A percentile compares a stretch with the other conserved stretches of the same genome.
Conservation (phyloP, 1,140 invertebrate species). For the Drosophila parabipectinata region DNA sequence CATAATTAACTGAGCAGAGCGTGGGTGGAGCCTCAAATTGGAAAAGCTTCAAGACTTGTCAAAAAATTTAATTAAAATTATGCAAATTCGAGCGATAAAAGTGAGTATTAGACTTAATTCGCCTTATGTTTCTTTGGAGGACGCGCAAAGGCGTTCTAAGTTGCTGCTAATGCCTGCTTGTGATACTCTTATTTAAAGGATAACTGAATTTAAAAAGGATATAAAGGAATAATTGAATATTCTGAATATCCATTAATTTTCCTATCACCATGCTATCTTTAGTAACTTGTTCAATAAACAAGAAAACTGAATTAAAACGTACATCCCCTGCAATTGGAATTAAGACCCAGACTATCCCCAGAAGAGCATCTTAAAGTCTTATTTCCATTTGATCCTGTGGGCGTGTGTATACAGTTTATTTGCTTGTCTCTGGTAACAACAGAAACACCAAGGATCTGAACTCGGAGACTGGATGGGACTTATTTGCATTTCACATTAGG, state of each 20-base stretch:
- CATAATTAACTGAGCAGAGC: constrained; percentile 3
- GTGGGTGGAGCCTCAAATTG: constrained; percentile 15
- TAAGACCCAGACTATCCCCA: background rate
- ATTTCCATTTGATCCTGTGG: background rate
- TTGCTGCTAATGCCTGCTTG: constrained; percentile 24
- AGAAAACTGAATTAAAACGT: background rate
- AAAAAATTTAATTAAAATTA: constrained; percentile 66
- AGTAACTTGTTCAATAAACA: background rate
- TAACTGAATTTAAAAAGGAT: background rate
- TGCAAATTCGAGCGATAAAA: constrained; percentile 54
- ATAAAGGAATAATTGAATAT: background rate
- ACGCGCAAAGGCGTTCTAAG: constrained; percentile 15
- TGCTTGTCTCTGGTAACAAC: constrained; percentile 46
- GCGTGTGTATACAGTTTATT: constrained; percentile 46
- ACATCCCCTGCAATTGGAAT: background rate
- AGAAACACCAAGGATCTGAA: constrained; percentile 15
- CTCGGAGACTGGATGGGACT: constrained; percentile 19
- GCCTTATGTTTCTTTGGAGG: constrained; percentile 13
- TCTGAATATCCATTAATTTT: no score
- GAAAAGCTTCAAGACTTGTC: constrained; percentile 32
- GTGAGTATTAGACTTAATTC: constrained; percentile 37
- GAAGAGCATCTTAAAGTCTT: constrained; percentile 23
- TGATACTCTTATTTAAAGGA: background rate
- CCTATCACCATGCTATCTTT: background rate
- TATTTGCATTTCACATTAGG: constrained; percentile 70